Evolutionary conservation across 2,888 invertebrate species (phyloP).

Genomic region (Parnassius apollo): DNA sequence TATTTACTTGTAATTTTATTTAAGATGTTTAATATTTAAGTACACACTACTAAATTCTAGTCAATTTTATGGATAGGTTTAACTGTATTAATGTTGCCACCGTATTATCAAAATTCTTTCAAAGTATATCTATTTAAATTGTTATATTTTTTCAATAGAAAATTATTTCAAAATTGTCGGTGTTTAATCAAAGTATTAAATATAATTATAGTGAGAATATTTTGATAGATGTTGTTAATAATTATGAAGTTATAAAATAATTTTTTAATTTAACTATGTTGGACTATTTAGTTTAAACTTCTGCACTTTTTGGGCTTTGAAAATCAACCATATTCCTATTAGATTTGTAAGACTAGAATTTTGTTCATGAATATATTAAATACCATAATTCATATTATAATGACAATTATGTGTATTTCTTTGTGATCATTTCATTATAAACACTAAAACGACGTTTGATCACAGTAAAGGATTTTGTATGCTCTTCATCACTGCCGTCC

Average conservation of each 20-base stretch:
- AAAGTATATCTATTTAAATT: slow-evolving; percentile 16
- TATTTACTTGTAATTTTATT: slow-evolving; percentile 23
- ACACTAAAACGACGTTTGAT: no score
- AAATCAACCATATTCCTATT: slow-evolving; percentile 31
- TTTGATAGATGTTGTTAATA: slow-evolving; percentile 37
- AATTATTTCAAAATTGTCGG: slow-evolving; percentile 5
- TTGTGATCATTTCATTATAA: slow-evolving; percentile 19
- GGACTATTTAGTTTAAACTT: slow-evolving; percentile 21
- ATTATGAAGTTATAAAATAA: slow-evolving; percentile 24
- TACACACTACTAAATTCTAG: slow-evolving; percentile 60
- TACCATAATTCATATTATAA: slow-evolving; percentile 10
- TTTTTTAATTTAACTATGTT: slow-evolving; percentile 13
- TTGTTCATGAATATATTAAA: slow-evolving; percentile 26
- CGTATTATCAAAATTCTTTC: slow-evolving; percentile 6
- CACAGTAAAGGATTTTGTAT: no score
- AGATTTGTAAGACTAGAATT: neutral
- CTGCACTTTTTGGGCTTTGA: slow-evolving; percentile 52
- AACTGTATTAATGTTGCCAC: slow-evolving; percentile 22
- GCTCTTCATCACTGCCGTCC: no score
- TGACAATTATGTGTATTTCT: slow-evolving; percentile 1
- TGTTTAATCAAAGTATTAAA: slow-evolving; percentile 21
- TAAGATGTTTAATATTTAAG: slow-evolving; percentile 54
- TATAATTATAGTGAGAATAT: slow-evolving; percentile 47
- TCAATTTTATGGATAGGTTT: slow-evolving; percentile 53
- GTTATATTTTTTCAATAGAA: slow-evolving; percentile 15